Conservation (phyloP, 1,140 invertebrate species). For the Goniozus legneri region DNA sequence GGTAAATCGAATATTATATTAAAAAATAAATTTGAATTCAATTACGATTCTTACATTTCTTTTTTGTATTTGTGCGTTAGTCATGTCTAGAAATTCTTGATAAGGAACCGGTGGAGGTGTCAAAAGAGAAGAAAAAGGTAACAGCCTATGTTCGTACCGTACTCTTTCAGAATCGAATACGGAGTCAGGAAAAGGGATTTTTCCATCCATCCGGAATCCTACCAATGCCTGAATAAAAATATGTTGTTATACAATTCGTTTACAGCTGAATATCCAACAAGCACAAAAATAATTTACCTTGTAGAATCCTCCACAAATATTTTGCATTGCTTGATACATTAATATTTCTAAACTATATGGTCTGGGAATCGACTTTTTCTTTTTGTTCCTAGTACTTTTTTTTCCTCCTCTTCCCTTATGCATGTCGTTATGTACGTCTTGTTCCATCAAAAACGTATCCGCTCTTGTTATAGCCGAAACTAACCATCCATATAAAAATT, state of each 20-base stretch:
- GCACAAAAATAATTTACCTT: conserved; percentile 61
- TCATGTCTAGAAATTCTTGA: conserved; percentile 74
- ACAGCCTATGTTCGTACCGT: conserved; percentile 90
- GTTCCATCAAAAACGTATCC: conserved; percentile 77
- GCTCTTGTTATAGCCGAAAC: conserved; percentile 86
- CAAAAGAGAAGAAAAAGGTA: conserved; percentile 80
- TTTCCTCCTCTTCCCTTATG: conserved; percentile 56
- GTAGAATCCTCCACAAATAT: conserved; percentile 92
- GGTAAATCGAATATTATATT: conserved; percentile 2
- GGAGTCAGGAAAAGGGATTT: conserved; percentile 72
- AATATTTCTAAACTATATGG: conserved; percentile 80
- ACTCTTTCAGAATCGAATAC: conserved; percentile 93
- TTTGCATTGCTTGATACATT: conserved; percentile 85
- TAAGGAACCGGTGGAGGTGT: conserved; percentile 89
- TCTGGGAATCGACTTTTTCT: conserved; percentile 62
- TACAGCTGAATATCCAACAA: conserved; percentile 12
- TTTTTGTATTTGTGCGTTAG: conserved; percentile 48
- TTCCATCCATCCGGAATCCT: conserved; percentile 69
- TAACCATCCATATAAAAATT: conserved; percentile 92
- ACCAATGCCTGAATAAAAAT: conserved; percentile 63
- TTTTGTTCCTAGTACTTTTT: conserved; percentile 65
- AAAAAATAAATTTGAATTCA: conserved; percentile 6
- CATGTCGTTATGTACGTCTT: conserved; percentile 61
- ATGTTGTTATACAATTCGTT: conserved; percentile 40
- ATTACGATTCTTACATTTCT: conserved; percentile 38